Conservation (phyloP, 2,113 vertebrate genomes). For the Boleophthalmus pectinirostris region DNA sequence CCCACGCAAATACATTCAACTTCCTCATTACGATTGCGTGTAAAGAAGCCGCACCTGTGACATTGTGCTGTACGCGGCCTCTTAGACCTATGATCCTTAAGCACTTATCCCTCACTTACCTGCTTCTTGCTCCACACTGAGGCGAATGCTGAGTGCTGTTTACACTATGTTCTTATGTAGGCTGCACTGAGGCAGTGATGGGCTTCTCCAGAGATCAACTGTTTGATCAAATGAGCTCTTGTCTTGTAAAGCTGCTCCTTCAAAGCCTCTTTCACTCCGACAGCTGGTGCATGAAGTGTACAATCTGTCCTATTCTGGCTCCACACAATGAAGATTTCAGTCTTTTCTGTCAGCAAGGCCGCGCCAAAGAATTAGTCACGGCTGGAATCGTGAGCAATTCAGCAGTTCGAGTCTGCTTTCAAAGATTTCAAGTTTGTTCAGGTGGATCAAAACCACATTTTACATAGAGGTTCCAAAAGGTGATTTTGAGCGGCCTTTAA, state of each 20-base stretch:
- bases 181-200: constrained; percentile 15
- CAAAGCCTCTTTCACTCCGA: constrained; percentile 5
- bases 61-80: neutral
- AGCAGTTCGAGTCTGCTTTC: neutral
- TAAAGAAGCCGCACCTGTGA: constrained; percentile 24
- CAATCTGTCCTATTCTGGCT: constrained; percentile 36
- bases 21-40: constrained; percentile 40
- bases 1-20: constrained; percentile 7
- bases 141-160: constrained; percentile 28
- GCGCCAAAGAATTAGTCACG: constrained; percentile 16
- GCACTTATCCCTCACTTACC: constrained; percentile 4
- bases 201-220: constrained; percentile 21
- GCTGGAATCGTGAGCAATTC: constrained; percentile 15
- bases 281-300: constrained; percentile 29
- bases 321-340: constrained; percentile 32
- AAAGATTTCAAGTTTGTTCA: neutral
- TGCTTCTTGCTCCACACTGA: constrained; percentile 15
- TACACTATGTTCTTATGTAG: constrained; percentile 27
- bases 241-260: neutral
- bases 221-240: constrained; percentile 21
- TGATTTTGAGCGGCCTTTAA: constrained; percentile 5
- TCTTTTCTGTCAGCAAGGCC: constrained; percentile 20
- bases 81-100: constrained; percentile 13
- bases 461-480: neutral
- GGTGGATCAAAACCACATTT: neutral